phyloP scores from a whole-genome alignment of 2,797 vertebrate species.

The Anguilla megastoma region DNA sequence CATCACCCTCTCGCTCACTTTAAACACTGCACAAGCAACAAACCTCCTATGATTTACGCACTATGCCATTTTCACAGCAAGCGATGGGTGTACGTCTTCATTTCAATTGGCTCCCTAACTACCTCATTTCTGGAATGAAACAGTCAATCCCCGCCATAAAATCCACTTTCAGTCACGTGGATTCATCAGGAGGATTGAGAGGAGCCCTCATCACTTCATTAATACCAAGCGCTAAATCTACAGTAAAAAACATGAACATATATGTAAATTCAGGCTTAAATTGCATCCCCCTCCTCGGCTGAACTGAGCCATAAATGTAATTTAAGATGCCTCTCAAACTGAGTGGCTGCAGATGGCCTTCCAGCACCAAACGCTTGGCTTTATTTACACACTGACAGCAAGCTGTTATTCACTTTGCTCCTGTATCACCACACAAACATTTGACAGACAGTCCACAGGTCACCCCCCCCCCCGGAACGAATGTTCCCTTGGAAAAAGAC shows the following conservation, averaged over 20 bases:
- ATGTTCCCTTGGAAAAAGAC: neutral
- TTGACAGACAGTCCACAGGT: slow-evolving; percentile 1
- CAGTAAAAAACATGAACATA: slow-evolving; percentile 3
- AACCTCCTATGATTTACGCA: slow-evolving; percentile 61
- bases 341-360: slow-evolving; percentile 4
- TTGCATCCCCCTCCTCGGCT: neutral
- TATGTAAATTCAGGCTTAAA: neutral
- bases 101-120: slow-evolving; percentile 49
- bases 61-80: slow-evolving; percentile 34
- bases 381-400: neutral
- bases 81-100: slow-evolving; percentile 44
- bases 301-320: neutral
- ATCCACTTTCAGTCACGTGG: neutral
- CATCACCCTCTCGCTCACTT: neutral
- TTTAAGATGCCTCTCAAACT: neutral
- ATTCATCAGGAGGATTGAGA: neutral
- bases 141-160: slow-evolving; percentile 12
- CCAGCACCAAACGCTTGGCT: slow-evolving; percentile 4
- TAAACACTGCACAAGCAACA: slow-evolving; percentile 43
- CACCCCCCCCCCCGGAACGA: neutral
- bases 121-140: slow-evolving; percentile 49
- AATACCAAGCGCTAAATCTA: neutral
- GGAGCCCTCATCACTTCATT: neutral
- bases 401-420: neutral
- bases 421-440: neutral